Percentiles rank a stretch among this genome's conserved stretches.
Conservation (phyloP, 2,113 vertebrate genomes). For the Aleadryas rufinucha region DNA sequence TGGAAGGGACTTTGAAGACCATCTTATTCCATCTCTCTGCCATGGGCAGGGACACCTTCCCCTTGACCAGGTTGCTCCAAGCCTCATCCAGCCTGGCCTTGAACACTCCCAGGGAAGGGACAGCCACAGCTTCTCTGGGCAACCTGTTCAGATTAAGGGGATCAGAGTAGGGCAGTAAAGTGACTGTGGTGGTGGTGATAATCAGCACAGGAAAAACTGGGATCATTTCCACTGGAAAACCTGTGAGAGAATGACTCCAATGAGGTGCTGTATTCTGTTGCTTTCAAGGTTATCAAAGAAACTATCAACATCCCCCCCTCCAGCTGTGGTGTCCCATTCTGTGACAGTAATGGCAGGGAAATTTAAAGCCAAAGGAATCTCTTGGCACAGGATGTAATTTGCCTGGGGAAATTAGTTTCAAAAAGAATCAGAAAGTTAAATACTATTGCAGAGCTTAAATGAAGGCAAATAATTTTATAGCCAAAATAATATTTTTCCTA, state of each 20-base stretch:
- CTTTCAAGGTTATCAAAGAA: background rate
- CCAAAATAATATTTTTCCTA: constrained; percentile 57
- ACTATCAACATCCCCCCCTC: background rate
- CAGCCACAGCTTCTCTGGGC: background rate
- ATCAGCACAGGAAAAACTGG: background rate
- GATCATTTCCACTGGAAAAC: background rate
- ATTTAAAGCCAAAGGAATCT: background rate
- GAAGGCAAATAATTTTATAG: constrained; percentile 14
- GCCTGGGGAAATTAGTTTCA: constrained; percentile 25
- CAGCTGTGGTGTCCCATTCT: background rate
- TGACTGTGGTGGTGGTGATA: background rate
- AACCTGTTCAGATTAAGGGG: background rate
- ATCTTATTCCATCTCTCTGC: background rate
- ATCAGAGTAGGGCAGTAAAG: background rate
- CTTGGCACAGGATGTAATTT: constrained; percentile 10
- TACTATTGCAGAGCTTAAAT: background rate
- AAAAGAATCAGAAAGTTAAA: constrained; percentile 41
- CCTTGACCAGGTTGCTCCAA: background rate
- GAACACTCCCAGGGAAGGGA: background rate
- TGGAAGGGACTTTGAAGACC: background rate
- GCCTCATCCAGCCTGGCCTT: background rate
- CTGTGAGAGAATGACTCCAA: background rate
- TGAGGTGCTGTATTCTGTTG: background rate
- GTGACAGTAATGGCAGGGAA: constrained; percentile 11
- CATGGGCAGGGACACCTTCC: background rate